Base-by-base conservation (phyloP, 2,113 vertebrate species). In the Erinaceus europaeus region DNA sequence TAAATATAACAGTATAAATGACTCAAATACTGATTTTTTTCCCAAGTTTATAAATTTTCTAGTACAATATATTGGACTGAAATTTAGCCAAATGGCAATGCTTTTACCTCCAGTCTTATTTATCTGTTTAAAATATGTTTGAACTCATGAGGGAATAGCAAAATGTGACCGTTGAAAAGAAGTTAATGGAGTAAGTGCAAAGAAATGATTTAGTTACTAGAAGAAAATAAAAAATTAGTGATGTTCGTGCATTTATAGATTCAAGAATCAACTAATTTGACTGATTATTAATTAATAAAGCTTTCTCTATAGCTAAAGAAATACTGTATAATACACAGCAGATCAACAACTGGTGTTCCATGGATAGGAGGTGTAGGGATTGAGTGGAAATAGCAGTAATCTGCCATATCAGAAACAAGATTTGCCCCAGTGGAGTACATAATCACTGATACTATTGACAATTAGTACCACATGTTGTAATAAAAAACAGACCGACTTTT, bases 31-130 rank as follows among this genome's bases (percentile, higher is more conserved):
- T 78, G 72, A 67, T 34, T 69, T 52, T 68, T 84, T 50, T 65
- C n/a, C n/a, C 74, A 81, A 18, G 32, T 88, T 61, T 89, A 88
- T 91, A 48, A 84, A 93, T 94, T 94, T 93, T 90, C 73, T 14
- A 40, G 23, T 17, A 75, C 57, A 42, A 77, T 17, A 36, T 89
- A 91, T 50, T 65, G 81, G 87, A 78, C 89, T 90, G 89, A 40
- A 91, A 94, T 93, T 94, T 91, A 90, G 52, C 68, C 84, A 94
- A 91, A 86, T 77, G 86, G 59, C 81, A 89, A 40, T 84, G 59
- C 32, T 68, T 89, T 67, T 83, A 42, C 46, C 40, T 84, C 69
- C 50, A 65, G 20, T 67, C 84, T 91, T 62, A 80, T 84, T 85
- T 74, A 81, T 65, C 83, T 72, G 53, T 82, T 93, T 87, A 69